Base-by-base conservation (phyloP, 2,113 vertebrate species). In the Siphamia tubifer region DNA sequence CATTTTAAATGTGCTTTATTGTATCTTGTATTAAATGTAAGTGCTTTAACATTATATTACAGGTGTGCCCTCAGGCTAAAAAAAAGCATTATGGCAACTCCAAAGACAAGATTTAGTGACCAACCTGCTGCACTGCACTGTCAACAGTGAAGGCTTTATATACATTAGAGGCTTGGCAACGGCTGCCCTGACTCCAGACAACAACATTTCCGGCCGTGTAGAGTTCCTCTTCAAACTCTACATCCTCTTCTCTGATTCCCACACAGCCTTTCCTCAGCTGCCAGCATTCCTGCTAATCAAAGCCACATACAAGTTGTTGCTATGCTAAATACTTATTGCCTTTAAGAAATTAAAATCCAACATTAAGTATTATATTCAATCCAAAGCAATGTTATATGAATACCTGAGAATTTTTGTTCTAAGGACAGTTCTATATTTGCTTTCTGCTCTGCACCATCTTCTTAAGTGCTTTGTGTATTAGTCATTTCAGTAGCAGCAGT, bases 91-190 rank as follows among this genome's bases (percentile, higher is more conserved):
- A 9, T 3, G 0, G 9, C 4, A 39, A 20, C 9, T 20, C 8
- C 8, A n/a, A 2, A 44, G 56, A 43, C 20, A 63, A 7, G 7
- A 5, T 35, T 15, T 3, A 47, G 21, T 21, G 20, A 69, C 68
- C 0, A 58, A 96, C 98, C 96, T 99, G 96, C 16, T 97, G 90
- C 13, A 99, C 96, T 1, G 94, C 91, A 78, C 95, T 95, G 85
- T 99, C 97, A 0, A 99, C 96, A 0, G 96, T 99, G 78, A 99
- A 99, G 0, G 96, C 96, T 83, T 99, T 99, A 77, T 98, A 97
- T 16, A 98, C 94, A 0, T 89, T 68, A 12, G 96, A 91, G 0
- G 93, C 94, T 58, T 97, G 94, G 48, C 57, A 92, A 68, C 93
- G 94, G 74, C 95, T 98, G 12, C 98, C 97, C 77, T 93, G 95